phyloP scores from a whole-genome alignment of 2,888 invertebrate genomes.

The Drosophila pseudotakahashii region DNA sequence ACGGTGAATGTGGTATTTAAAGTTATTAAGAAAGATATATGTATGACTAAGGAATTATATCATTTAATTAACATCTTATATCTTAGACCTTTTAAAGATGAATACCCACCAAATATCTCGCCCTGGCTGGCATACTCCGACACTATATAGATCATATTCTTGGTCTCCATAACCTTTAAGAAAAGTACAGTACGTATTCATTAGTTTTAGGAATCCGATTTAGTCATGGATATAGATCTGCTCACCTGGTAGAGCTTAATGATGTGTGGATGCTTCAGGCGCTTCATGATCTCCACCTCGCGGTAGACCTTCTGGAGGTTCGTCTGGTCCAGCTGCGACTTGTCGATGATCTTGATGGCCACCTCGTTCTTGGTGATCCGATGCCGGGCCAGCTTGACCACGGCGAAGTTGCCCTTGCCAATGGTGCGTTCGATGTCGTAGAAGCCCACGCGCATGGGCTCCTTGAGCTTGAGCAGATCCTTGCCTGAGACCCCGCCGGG shows the following conservation, averaged over 20 bases:
- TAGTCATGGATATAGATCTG: too few relatives aligned
- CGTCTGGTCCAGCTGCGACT: slow-evolving; percentile 94
- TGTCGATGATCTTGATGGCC: slow-evolving; percentile 98
- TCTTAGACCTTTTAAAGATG: too few relatives aligned
- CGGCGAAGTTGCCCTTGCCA: slow-evolving; percentile 99
- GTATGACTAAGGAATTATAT: too few relatives aligned
- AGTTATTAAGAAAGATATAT: too few relatives aligned
- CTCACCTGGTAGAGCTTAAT: slow-evolving; percentile 97
- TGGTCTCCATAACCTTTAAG: slow-evolving; percentile 96
- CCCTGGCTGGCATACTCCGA: slow-evolving; percentile 99
- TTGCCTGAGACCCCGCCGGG: slow-evolving; percentile 51
- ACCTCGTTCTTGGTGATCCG: slow-evolving; percentile 99
- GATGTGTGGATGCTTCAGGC: slow-evolving; percentile 98
- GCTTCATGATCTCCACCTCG: slow-evolving; percentile 99
- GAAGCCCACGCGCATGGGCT: slow-evolving; percentile 95
- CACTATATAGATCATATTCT: slow-evolving; percentile 98
- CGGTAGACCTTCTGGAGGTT: slow-evolving; percentile 97
- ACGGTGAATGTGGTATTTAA: too few relatives aligned
- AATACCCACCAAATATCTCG: slow-evolving; percentile 94
- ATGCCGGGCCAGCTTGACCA: slow-evolving; percentile 98
- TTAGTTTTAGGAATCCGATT: too few relatives aligned
- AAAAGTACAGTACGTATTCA: too few relatives aligned
- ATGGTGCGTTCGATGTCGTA: slow-evolving; percentile 99
- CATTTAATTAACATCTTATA: too few relatives aligned
- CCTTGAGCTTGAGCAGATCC: slow-evolving; percentile 84